These are phyloP conservation scores for Lycaena phlaeas DNA, from an alignment of 2,888 invertebrate genomes.

Conservation along the genomic window DNA sequence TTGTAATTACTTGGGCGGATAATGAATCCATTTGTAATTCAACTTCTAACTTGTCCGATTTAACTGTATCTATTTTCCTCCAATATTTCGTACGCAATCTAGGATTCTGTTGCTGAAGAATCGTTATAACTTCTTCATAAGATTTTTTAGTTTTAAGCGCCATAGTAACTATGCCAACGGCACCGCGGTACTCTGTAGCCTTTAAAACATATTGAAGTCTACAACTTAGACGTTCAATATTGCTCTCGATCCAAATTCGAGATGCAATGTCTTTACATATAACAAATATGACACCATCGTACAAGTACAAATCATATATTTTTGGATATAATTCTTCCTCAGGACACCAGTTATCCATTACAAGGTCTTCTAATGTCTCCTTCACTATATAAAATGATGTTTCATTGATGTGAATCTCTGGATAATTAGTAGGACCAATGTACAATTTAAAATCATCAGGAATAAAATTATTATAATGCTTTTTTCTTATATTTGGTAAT, in stretches of 20 bases:
- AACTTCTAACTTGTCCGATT: conserved; percentile 38
- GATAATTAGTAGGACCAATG: conserved; percentile 51
- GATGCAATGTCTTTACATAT: conserved; percentile 45
- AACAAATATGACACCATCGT: conserved; percentile 58
- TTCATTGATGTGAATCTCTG: conserved; percentile 51
- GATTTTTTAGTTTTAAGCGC: conserved; percentile 36
- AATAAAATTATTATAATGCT: conserved; percentile 51
- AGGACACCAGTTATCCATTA: conserved; percentile 29
- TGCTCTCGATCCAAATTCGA: conserved; percentile 40
- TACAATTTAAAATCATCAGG: conserved; percentile 56
- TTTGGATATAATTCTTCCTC: conserved; percentile 32
- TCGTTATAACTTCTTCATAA: conserved; percentile 39
- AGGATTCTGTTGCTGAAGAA: conserved; percentile 46
- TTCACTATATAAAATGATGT: conserved; percentile 40
- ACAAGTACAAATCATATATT: conserved; percentile 54
- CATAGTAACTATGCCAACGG: conserved; percentile 59
- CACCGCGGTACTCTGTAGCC: conserved; percentile 56
- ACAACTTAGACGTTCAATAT: conserved; percentile 29
- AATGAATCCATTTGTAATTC: conserved; percentile 57
- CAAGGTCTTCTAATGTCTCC: conserved; percentile 37
- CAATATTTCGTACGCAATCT: conserved; percentile 54
- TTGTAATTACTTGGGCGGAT: conserved; percentile 51
- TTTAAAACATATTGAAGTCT: conserved; percentile 37
- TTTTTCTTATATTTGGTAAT: conserved; percentile 42
- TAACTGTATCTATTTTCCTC: conserved; percentile 48